A percentile compares a stretch with the other conserved stretches of the same genome.
Evolutionary conservation across 2,113 vertebrate genomes (phyloP).

Genomic region (Prolemur simus): DNA sequence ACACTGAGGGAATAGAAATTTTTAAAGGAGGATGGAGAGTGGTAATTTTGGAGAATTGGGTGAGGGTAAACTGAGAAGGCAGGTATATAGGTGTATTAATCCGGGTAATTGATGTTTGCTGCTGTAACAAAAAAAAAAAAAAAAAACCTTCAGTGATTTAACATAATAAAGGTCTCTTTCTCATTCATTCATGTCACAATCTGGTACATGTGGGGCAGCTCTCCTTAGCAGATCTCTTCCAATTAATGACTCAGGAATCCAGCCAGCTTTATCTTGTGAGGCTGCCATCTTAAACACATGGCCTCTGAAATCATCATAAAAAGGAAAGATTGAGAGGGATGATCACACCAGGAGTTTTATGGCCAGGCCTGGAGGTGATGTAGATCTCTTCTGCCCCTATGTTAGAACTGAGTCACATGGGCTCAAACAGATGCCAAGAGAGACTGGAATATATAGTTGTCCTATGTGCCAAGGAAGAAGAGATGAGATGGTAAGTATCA

Average conservation of each 20-base stretch:
- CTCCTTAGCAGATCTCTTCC: background rate
- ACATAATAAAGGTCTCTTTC: background rate
- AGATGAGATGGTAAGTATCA: background rate
- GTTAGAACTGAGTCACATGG: background rate
- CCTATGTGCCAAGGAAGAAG: background rate
- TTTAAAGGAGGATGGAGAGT: background rate
- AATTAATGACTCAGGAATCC: background rate
- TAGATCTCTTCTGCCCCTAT: background rate
- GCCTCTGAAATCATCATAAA: background rate
- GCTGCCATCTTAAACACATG: background rate
- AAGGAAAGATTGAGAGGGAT: background rate
- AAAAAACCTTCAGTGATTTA: background rate
- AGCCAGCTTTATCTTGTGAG: background rate
- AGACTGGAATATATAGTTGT: background rate
- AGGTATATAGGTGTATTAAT: slow-evolving; percentile 1
- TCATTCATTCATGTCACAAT: background rate
- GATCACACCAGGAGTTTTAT: background rate
- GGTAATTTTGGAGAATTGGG: slow-evolving; percentile 12
- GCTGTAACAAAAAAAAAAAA: background rate
- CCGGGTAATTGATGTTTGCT: background rate
- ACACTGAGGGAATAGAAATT: slow-evolving; percentile 3
- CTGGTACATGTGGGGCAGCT: background rate
- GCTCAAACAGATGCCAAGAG: background rate
- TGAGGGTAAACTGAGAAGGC: background rate
- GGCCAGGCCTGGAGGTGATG: background rate